Base-by-base conservation (phyloP, 2,888 invertebrate genomes). In the Megaustenia siamemsis region DNA sequence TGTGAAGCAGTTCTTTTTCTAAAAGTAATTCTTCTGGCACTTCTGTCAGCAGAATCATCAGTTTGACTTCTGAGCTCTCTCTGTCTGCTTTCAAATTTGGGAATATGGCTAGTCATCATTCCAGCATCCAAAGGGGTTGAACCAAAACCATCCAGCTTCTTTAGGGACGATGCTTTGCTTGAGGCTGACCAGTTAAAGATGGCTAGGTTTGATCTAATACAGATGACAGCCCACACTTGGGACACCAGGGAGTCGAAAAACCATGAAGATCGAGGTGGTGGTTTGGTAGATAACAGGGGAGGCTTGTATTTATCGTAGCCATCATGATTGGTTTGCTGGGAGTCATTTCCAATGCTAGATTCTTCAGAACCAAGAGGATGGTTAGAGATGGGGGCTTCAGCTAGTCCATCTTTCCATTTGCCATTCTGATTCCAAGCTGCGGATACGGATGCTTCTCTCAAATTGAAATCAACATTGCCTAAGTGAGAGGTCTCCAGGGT, bases 231-330 rank as follows among this genome's bases (percentile, higher is more conserved):
- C 84, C 71, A 75, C 43, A 84, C 1, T 49, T 84, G 84, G 28
- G 84, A 73, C 21, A 84, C 10, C n/a, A 84, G 53, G 15, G 80
- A 80, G 53, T 78, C 78, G 2, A 83, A 40, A 43, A 83, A 69
- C 83, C 77, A 78, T 1, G 79, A 21, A 24, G 83, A 78, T 66
- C 78, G 71, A 10, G 71, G n/a, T 15, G 79, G 79, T n/a, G 79
- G 49, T 43, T 28, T 78, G 6, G 45, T 1, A 15, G 32, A 28
- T 24, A 6, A 15, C 12, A 1, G 18, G 28, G 43, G 66, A 21
- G 28, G 2, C 6, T 45, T 21, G 21, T 45, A 4, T 66, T 15
- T 43, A 21, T 0, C 18, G 4, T 49, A 12, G 32, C n/a, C 6
- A 73, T 49, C 45, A 56, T 15, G 56, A 10, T 1, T 3, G 35